Evolutionary conservation across 2,797 vertebrate genomes (phyloP), one percentile per base, ranked within the genome.

Genomic region (Merluccius polli): DNA sequence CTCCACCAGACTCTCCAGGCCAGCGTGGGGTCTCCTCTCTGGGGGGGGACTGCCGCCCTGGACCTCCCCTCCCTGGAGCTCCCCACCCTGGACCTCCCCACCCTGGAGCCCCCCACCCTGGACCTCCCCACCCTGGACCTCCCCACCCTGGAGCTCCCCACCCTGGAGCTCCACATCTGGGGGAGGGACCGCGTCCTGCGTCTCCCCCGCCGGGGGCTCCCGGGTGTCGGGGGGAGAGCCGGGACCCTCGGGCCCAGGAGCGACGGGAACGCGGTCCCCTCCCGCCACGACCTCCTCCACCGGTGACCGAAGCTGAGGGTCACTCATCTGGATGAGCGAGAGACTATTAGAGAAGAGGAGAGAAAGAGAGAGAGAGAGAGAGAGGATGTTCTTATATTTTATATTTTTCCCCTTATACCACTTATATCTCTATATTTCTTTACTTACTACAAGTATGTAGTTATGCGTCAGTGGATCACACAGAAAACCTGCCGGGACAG

Each of bases 271-370:
- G 31, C 74, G 74, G 1, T 77, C 73, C 44, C 30, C 63, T 44
- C 68, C 41, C 27, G n/a, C n/a, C n/a, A 76, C n/a, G 52, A 24
- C n/a, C 1, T n/a, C 70, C 74, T 78, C 73, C 10, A 2, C 52
- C 27, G 38, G 65, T 9, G 78, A 77, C 71, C 41, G 71, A 70
- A 33, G 35, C 72, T 81, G 75, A 35, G 69, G 59, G 38, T 83
- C 81, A 75, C 81, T 82, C 84, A 91, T 90, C 90, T 90, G 71
- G 10, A 13, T 4, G 36, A 30, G 71, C 1, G n/a, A 29, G 4
- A 9, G 5, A 24, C 21, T n/a, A 67, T 59, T 7, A n/a, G 59
- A 65, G 59, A 13, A 65, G 59, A 18, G 48, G 18, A 73, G 31
- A 35, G 30, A 30, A 5, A 70, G 65, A 75, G 65, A 31, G 36